A percentile compares a stretch with the other conserved stretches of the same genome.
phyloP scores from a whole-genome alignment of 2,113 vertebrate genomes.

The Hemibagrus wyckioides region DNA sequence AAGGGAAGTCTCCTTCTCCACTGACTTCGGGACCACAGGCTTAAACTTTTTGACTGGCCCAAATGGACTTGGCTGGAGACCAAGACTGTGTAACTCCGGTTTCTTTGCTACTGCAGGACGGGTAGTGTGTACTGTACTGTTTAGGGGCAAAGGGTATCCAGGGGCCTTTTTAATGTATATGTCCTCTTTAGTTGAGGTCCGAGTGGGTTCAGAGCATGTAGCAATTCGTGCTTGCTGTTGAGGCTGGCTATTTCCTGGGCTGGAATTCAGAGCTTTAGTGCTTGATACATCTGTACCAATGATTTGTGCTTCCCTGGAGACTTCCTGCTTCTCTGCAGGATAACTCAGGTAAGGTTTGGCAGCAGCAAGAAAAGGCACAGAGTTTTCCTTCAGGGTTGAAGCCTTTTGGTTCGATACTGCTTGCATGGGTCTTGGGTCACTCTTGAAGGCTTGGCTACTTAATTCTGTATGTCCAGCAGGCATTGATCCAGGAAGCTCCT shows the following conservation, averaged over 20 bases:
- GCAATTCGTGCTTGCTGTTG: constrained; percentile 32
- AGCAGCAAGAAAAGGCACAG: constrained; percentile 40
- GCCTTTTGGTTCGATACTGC: constrained; percentile 51
- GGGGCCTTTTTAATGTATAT: constrained; percentile 43
- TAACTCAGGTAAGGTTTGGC: constrained; percentile 46
- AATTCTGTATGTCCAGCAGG: constrained; percentile 36
- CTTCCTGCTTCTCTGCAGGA: constrained; percentile 49
- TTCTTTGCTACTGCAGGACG: constrained; percentile 45
- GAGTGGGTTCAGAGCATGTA: constrained; percentile 21
- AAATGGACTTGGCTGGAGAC: constrained; percentile 69
- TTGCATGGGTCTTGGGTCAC: constrained; percentile 52
- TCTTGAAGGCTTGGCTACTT: constrained; percentile 49
- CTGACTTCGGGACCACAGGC: constrained; percentile 78
- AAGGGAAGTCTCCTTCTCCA: constrained; percentile 81
- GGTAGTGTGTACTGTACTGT: constrained; percentile 28
- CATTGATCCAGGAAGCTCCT: constrained; percentile 44
- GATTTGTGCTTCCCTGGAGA: constrained; percentile 37
- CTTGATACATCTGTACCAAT: constrained; percentile 2
- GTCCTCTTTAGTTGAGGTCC: constrained; percentile 49
- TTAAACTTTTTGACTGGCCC: constrained; percentile 90
- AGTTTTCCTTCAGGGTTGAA: constrained; percentile 25
- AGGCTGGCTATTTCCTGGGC: constrained; percentile 49
- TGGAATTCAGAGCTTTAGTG: constrained; percentile 46
- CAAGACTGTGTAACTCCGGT: constrained; percentile 50
- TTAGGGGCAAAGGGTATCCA: constrained; percentile 6